Evolutionary conservation across 2,797 vertebrate genomes (phyloP).

Genomic region (Loriculus beryllinus): DNA sequence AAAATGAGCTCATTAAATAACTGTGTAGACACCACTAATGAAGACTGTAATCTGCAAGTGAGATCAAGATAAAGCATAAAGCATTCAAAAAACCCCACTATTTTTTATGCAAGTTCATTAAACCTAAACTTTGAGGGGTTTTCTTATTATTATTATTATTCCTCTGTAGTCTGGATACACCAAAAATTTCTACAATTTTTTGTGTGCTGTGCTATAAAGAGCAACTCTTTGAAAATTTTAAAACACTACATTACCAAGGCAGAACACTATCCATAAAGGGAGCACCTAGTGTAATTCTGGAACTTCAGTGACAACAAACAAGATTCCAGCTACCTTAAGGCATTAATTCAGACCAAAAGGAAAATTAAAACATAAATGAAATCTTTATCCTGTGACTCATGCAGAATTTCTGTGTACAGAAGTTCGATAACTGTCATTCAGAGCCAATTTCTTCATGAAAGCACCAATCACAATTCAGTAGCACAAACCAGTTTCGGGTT

Average conservation of each 20-base stretch:
- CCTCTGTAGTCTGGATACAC: background rate
- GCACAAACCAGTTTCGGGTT: background rate
- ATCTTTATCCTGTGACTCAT: background rate
- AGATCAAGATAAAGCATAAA: background rate
- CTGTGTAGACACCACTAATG: background rate
- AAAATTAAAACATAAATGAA: slow-evolving; percentile 19
- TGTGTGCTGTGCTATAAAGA: background rate
- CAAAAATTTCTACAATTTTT: background rate
- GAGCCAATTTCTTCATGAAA: background rate
- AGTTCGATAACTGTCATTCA: background rate
- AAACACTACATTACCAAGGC: background rate
- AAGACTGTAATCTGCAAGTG: background rate
- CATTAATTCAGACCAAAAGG: slow-evolving; percentile 36
- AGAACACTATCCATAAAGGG: background rate
- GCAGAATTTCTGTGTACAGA: background rate
- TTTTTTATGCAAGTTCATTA: background rate
- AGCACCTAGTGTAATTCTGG: background rate
- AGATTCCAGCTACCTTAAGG: background rate
- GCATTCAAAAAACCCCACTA: background rate
- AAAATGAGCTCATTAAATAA: background rate
- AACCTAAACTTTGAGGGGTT: background rate
- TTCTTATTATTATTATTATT: background rate
- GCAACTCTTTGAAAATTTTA: background rate
- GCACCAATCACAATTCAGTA: background rate
- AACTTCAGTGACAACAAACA: background rate